A percentile compares a stretch with the other conserved stretches of the same genome.
These are phyloP conservation scores for Antechinus flavipes DNA, from an alignment of 2,113 vertebrate genomes.

Conservation along the genomic window DNA sequence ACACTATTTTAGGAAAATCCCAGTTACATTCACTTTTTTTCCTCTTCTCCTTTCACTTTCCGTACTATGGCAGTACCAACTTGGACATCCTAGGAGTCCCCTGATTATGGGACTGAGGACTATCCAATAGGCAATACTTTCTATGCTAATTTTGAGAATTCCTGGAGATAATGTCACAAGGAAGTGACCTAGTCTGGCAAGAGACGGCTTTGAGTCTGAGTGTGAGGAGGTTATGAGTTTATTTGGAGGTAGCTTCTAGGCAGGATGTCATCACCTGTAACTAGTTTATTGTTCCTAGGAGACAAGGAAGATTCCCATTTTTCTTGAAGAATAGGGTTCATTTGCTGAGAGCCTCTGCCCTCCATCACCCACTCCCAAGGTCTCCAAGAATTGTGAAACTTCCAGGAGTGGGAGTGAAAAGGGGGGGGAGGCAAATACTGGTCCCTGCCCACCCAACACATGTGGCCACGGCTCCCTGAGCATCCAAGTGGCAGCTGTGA, in stretches of 20 bases:
- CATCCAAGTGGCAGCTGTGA: neutral
- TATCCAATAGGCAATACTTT: neutral
- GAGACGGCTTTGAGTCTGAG: neutral
- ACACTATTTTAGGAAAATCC: neutral
- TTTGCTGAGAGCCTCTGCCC: conserved; percentile 16
- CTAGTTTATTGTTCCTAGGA: neutral
- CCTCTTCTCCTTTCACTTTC: neutral
- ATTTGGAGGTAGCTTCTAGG: neutral
- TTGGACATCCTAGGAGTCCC: neutral
- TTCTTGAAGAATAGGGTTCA: conserved; percentile 1
- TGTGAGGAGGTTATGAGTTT: neutral
- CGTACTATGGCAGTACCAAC: neutral
- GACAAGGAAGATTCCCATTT: neutral
- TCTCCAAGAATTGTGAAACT: conserved; percentile 19
- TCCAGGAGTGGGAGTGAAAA: conserved; percentile 50
- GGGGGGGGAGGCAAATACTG: conserved; percentile 23
- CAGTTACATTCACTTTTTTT: neutral
- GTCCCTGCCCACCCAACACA: conserved; percentile 25
- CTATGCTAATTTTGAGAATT: neutral
- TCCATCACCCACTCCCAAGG: neutral
- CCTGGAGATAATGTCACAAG: neutral
- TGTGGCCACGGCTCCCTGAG: neutral
- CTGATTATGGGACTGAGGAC: neutral
- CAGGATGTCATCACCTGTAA: neutral
- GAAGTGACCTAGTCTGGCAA: neutral